These are phyloP conservation scores for Saturnia japonica DNA, from an alignment of 2,888 invertebrate genomes.

Conservation along the genomic window DNA sequence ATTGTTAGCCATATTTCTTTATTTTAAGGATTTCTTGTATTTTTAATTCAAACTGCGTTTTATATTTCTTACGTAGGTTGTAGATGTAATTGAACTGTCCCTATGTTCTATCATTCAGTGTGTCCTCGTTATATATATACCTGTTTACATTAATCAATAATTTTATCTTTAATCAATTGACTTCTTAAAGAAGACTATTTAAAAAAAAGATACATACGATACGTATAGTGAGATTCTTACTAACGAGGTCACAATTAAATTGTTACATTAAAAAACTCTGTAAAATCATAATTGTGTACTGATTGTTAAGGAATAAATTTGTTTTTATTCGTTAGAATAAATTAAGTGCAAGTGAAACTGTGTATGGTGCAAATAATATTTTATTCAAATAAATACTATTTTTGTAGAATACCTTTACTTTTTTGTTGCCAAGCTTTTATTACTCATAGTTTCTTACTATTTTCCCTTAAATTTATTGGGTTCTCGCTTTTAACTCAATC, in stretches of 20 bases:
- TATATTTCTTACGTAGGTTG: no score
- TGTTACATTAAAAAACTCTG: neutral
- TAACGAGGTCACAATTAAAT: neutral
- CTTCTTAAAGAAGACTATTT: neutral
- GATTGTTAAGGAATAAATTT: neutral
- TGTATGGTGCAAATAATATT: neutral
- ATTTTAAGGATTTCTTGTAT: no score
- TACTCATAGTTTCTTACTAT: neutral
- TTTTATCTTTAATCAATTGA: neutral
- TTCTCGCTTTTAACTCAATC: no score
- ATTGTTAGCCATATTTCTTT: no score
- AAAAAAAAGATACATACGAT: neutral
- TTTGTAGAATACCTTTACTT: neutral
- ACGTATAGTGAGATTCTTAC: neutral
- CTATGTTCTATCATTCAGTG: neutral
- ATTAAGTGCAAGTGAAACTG: neutral
- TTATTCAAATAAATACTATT: neutral
- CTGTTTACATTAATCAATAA: neutral
- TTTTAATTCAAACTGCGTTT: no score
- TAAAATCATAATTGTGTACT: neutral
- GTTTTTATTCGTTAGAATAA: neutral
- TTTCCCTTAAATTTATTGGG: no score
- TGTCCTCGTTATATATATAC: neutral
- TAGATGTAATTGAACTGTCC: neutral
- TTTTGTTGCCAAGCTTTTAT: neutral